These are phyloP conservation scores for Erythrocercus mccallii DNA, from an alignment of 2,113 vertebrate species.

Conservation along the genomic window DNA sequence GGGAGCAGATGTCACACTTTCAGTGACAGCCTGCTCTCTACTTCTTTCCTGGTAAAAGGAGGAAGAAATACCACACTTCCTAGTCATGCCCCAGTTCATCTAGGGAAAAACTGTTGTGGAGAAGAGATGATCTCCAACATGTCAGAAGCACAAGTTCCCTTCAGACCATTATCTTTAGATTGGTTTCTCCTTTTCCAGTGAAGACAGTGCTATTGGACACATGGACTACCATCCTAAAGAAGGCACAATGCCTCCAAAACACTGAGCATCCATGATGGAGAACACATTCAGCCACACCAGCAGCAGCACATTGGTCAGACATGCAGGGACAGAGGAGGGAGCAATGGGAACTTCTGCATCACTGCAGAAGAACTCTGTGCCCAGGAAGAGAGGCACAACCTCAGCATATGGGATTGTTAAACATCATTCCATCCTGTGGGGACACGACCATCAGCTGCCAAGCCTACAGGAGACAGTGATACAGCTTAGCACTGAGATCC, in stretches of 20 bases:
- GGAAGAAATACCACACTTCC: background rate
- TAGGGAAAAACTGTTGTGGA: background rate
- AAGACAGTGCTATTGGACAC: accelerated
- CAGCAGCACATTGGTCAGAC: background rate
- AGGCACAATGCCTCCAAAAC: background rate
- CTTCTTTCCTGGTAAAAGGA: background rate
- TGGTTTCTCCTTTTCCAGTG: background rate
- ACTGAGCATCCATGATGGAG: background rate
- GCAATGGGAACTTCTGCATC: background rate
- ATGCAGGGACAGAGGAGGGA: background rate
- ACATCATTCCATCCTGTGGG: background rate
- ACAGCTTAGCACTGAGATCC: background rate
- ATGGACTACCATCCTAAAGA: background rate
- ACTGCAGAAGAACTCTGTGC: background rate
- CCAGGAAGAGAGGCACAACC: background rate
- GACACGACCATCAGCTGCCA: background rate
- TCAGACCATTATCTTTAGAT: background rate
- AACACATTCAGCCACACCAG: background rate
- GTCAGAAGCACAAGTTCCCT: accelerated
- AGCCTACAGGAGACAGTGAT: background rate
- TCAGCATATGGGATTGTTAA: background rate
- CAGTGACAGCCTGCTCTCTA: background rate
- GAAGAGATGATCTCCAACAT: background rate
- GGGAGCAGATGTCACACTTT: background rate
- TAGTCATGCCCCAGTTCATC: background rate